phyloP scores from a whole-genome alignment of 2,888 invertebrate genomes.

The Miltochrista miniata region DNA sequence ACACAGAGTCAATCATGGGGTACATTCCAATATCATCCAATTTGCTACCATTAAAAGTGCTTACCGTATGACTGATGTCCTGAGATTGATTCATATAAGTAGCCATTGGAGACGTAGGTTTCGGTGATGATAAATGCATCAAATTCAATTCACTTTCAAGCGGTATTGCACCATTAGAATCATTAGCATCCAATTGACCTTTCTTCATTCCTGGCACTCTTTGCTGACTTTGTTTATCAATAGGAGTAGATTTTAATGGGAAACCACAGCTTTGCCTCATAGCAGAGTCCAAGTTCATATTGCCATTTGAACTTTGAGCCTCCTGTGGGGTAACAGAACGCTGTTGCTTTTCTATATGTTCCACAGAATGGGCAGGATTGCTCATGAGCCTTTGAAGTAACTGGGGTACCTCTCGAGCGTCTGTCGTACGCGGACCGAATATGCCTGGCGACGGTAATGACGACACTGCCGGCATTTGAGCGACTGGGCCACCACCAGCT shows the following conservation, averaged over 20 bases:
- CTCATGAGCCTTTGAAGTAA: slow-evolving; percentile 91
- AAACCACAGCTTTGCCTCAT: slow-evolving; percentile 66
- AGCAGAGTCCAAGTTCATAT: slow-evolving; percentile 56
- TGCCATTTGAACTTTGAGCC: slow-evolving; percentile 63
- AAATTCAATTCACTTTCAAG: slow-evolving; percentile 81
- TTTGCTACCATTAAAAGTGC: slow-evolving; percentile 63
- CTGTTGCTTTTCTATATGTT: slow-evolving; percentile 95
- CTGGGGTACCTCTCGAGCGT: slow-evolving; percentile 84
- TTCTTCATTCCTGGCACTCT: slow-evolving; percentile 67
- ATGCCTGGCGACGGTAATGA: slow-evolving; percentile 76
- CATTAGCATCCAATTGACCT: slow-evolving; percentile 54
- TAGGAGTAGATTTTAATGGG: slow-evolving; percentile 69
- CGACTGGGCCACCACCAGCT: slow-evolving; percentile 83
- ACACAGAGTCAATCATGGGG: slow-evolving; percentile 59
- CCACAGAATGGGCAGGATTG: slow-evolving; percentile 91
- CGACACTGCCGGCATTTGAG: slow-evolving; percentile 80
- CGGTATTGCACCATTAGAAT: slow-evolving; percentile 67
- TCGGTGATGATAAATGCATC: slow-evolving; percentile 81
- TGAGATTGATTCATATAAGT: slow-evolving; percentile 80
- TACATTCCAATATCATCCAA: slow-evolving; percentile 62
- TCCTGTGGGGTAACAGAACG: slow-evolving; percentile 89
- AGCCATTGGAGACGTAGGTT: slow-evolving; percentile 82
- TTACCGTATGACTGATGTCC: slow-evolving; percentile 64
- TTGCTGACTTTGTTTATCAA: slow-evolving; percentile 69
- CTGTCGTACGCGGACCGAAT: slow-evolving; percentile 74